Evolutionary conservation across 2,888 invertebrate species (phyloP).

Genomic region (Xanthostigma xanthostigma): DNA sequence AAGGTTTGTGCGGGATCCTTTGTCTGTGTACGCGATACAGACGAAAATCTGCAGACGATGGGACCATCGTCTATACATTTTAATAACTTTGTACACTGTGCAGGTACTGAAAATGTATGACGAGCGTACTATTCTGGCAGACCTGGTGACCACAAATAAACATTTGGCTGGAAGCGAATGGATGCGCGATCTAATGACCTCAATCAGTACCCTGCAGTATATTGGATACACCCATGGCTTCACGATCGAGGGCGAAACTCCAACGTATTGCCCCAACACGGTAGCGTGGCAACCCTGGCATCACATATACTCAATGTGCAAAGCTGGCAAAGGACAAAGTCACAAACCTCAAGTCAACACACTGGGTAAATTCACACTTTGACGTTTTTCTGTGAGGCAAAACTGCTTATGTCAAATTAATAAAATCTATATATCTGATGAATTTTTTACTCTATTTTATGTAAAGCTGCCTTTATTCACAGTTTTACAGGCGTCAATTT

Average conservation of each 20-base stretch:
- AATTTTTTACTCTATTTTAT: too few relatives aligned
- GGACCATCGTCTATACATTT: too few relatives aligned
- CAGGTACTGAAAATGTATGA: slow-evolving; percentile 15
- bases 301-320: slow-evolving; percentile 30
- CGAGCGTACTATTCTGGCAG: slow-evolving; percentile 18
- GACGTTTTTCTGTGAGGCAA: too few relatives aligned
- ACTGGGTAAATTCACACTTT: slow-evolving; percentile 17
- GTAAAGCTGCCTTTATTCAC: too few relatives aligned
- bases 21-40: too few relatives aligned
- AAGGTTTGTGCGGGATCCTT: too few relatives aligned
- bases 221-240: slow-evolving; percentile 23
- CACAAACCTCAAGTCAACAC: slow-evolving; percentile 26
- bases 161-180: slow-evolving; percentile 28
- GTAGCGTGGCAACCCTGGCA: slow-evolving; percentile 31
- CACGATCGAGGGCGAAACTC: slow-evolving; percentile 21
- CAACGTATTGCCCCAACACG: slow-evolving; percentile 22
- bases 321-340: slow-evolving; percentile 24
- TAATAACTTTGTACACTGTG: too few relatives aligned
- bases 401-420: too few relatives aligned
- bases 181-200: slow-evolving; percentile 25
- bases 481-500: too few relatives aligned
- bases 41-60: too few relatives aligned
- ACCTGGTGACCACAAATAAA: slow-evolving; percentile 24
- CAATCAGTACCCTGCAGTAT: slow-evolving; percentile 26
- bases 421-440: too few relatives aligned